These are phyloP conservation scores for Eupithecia dodoneata DNA, from an alignment of 2,888 invertebrate species.

Conservation along the genomic window DNA sequence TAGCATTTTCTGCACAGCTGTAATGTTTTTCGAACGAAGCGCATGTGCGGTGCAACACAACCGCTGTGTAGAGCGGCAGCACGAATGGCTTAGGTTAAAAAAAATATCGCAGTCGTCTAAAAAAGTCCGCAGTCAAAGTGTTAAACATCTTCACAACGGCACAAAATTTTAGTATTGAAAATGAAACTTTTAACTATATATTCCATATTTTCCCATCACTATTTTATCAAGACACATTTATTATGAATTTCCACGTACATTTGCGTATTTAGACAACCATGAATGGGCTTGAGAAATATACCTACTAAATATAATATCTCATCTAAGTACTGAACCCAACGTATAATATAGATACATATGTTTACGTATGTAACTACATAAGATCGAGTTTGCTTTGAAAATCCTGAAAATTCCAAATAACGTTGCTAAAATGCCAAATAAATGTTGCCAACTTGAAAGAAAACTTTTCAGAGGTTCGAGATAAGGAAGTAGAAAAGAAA, in stretches of 20 bases:
- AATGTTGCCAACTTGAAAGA: neutral
- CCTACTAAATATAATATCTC: neutral
- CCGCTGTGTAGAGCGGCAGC: too few relatives aligned
- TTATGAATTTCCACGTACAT: slow-evolving; percentile 37
- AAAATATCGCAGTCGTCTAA: too few relatives aligned
- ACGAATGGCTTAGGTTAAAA: too few relatives aligned
- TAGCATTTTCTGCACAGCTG: too few relatives aligned
- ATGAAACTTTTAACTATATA: neutral
- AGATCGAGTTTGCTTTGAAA: neutral
- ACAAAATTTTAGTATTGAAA: too few relatives aligned
- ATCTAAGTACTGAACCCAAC: neutral
- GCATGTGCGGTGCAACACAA: too few relatives aligned
- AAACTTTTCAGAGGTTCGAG: neutral
- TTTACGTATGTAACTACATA: neutral
- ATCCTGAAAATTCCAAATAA: neutral
- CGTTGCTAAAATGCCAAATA: neutral
- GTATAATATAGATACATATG: neutral
- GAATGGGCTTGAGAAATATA: slow-evolving; percentile 21
- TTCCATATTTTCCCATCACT: slow-evolving; percentile 21
- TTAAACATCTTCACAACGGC: too few relatives aligned
- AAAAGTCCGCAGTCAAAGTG: too few relatives aligned
- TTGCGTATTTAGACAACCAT: slow-evolving; percentile 32
- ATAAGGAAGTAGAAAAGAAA: neutral
- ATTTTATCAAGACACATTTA: slow-evolving; percentile 19
- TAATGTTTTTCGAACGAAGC: too few relatives aligned